phyloP scores from a whole-genome alignment of 2,888 invertebrate genomes.

The Achlya flavicornis region DNA sequence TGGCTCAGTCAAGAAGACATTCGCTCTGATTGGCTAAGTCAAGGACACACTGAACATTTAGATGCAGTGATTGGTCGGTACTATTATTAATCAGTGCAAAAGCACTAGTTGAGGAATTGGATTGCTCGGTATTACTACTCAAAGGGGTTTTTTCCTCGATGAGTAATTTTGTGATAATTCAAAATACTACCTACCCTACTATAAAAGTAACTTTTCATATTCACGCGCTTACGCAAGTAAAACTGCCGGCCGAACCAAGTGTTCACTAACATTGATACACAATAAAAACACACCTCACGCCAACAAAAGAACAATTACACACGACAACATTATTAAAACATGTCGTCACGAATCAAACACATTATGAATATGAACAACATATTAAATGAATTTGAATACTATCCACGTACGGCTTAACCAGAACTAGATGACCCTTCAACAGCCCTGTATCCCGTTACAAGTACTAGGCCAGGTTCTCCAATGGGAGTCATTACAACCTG shows the following conservation, averaged over 20 bases:
- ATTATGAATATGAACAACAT: constrained; percentile 38
- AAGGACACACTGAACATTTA: too few relatives aligned
- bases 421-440: neutral
- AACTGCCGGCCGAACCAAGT: neutral
- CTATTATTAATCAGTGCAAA: too few relatives aligned
- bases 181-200: too few relatives aligned
- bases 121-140: too few relatives aligned
- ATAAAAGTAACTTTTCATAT: too few relatives aligned
- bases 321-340: constrained; percentile 35
- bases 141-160: too few relatives aligned
- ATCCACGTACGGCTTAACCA: constrained; percentile 26
- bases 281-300: constrained; percentile 40
- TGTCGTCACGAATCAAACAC: constrained; percentile 35
- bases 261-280: neutral
- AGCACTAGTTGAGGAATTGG: too few relatives aligned
- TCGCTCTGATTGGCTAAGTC: too few relatives aligned
- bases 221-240: too few relatives aligned
- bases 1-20: too few relatives aligned
- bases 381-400: constrained; percentile 30
- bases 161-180: too few relatives aligned
- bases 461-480: neutral
- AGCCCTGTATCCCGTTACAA: neutral
- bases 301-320: constrained; percentile 43
- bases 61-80: too few relatives aligned
- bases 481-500: constrained; percentile 25